phyloP scores from a whole-genome alignment of 1,140 invertebrate species.

The Drosophila azteca region DNA sequence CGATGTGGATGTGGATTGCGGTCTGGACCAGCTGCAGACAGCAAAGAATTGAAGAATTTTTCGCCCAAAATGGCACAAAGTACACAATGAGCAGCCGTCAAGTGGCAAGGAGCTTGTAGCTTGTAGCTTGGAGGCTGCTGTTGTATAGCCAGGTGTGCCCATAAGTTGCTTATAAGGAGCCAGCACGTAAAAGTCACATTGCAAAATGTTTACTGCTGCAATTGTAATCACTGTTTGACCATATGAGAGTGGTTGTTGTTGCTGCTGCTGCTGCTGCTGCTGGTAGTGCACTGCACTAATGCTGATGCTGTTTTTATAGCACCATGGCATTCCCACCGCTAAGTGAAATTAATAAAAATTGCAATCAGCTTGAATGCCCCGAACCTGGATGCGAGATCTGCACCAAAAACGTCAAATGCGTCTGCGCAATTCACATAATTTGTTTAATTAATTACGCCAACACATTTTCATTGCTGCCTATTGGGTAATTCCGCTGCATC shows the following conservation, averaged over 20 bases:
- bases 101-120: constrained; percentile 4
- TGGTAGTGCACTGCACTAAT: too few species aligned
- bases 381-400: constrained; percentile 29
- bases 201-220: constrained; percentile 64
- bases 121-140: constrained; percentile 29
- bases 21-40: constrained; percentile 35
- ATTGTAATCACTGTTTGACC: constrained; percentile 77
- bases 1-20: too few species aligned
- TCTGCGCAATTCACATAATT: constrained; percentile 81
- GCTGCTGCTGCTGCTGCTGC: constrained; percentile 12
- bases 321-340: constrained; percentile 67
- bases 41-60: constrained; percentile 58
- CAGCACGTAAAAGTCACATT: constrained; percentile 61
- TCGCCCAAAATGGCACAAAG: constrained; percentile 69
- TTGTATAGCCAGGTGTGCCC: constrained; percentile 63
- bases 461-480: constrained; percentile 70
- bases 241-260: constrained; percentile 52
- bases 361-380: constrained; percentile 44
- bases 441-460: constrained; percentile 81
- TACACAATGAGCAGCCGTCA: constrained; percentile 39
- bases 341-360: constrained; percentile 80
- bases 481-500: constrained; percentile 48
- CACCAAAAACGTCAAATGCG: constrained; percentile 73
- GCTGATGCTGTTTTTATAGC: constrained; percentile 61
- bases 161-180: constrained; percentile 61